Percentiles rank a stretch among this genome's conserved stretches.
Evolutionary conservation across 2,113 vertebrate species (phyloP).

Genomic region (Lophochroa leadbeateri): DNA sequence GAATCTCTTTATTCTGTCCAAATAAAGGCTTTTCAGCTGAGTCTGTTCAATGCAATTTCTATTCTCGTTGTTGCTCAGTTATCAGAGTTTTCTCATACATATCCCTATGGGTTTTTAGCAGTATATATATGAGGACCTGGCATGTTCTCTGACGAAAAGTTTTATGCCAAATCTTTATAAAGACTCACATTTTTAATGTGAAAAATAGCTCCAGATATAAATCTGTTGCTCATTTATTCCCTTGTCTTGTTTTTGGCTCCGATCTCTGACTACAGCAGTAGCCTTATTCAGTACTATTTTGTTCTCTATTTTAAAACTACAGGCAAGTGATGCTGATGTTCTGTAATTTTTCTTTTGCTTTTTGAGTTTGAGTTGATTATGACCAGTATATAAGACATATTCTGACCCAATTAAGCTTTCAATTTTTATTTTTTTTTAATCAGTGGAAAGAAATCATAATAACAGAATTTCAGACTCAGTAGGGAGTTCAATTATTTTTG

Average conservation of each 20-base stretch:
- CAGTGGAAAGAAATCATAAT: background rate
- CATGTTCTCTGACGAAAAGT: background rate
- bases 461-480: background rate
- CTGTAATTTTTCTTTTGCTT: background rate
- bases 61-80: background rate
- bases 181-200: background rate
- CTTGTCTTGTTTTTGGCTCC: conserved; percentile 19
- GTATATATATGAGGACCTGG: background rate
- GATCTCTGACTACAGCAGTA: background rate
- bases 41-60: background rate
- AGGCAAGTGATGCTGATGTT: background rate
- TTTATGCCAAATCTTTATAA: conserved; percentile 20
- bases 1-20: background rate
- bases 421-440: background rate
- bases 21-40: background rate
- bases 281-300: background rate
- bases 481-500: conserved; percentile 33
- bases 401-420: background rate
- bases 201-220: conserved; percentile 27
- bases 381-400: background rate
- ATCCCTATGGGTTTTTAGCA: background rate
- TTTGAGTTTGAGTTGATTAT: background rate
- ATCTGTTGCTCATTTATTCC: conserved; percentile 40
- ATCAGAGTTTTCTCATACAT: background rate
- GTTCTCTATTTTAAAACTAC: background rate